Evolutionary conservation across 2,113 vertebrate genomes (phyloP).

Genomic region (Alethe diademata): DNA sequence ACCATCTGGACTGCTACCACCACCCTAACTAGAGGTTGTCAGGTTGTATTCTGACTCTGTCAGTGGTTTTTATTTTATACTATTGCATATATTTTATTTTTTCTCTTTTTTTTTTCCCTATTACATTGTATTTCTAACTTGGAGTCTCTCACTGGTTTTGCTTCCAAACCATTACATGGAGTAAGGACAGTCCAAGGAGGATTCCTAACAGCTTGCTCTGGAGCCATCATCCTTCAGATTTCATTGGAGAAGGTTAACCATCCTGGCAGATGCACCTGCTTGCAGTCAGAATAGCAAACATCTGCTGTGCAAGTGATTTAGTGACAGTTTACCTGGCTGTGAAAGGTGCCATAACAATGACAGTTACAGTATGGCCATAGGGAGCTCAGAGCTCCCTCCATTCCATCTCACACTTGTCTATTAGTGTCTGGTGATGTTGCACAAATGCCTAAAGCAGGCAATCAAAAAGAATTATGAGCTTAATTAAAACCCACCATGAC

Average conservation of each 20-base stretch:
- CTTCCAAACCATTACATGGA: too few relatives aligned
- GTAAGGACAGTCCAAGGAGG: neutral
- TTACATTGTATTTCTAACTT: too few relatives aligned
- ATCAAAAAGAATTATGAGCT: conserved; percentile 15
- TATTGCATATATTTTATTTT: too few relatives aligned
- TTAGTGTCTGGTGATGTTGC: neutral
- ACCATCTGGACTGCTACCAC: too few relatives aligned
- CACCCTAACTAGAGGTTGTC: too few relatives aligned
- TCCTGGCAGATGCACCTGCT: neutral
- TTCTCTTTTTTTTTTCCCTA: too few relatives aligned
- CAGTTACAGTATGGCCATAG: neutral
- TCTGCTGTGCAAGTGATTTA: neutral
- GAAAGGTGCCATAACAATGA: neutral
- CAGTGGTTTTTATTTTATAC: too few relatives aligned
- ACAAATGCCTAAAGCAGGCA: neutral
- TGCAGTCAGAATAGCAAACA: neutral
- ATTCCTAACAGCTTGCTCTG: neutral
- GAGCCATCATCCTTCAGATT: neutral
- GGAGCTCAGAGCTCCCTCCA: neutral
- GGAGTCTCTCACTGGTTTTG: too few relatives aligned
- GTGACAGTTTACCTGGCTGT: neutral
- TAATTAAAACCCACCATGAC: conserved; percentile 21
- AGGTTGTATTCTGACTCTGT: too few relatives aligned
- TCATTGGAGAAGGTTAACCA: neutral
- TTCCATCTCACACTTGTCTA: neutral